Base-by-base conservation (phyloP, 2,888 invertebrate genomes). In the Cerastis rubricosa region DNA sequence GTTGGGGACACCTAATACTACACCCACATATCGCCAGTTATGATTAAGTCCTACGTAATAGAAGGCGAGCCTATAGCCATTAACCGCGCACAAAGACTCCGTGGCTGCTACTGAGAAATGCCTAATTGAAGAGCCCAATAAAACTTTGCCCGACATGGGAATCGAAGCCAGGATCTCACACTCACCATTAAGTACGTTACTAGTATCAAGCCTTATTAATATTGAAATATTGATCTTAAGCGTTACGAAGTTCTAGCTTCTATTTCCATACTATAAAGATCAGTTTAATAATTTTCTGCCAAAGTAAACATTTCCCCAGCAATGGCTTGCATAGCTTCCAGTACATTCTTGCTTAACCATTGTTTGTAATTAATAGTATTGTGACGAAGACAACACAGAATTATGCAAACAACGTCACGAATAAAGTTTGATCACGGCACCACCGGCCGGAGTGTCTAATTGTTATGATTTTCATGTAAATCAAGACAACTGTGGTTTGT, bases 401-500 rank as follows among this genome's bases (percentile, higher is more conserved):
- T 85, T 81, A 85, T 85, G 78, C 71, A 43, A 54, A 73, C 74
- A 51, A 22, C 73, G 69, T 75, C 76, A 63, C 59, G 57, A 74
- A 74, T 74, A 74, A 79, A 87, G 63, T 80, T 69, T 47, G 25
- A 72, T 65, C 59, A 72, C 73, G 81, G 80, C 71, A 74, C 51
- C 45, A 40, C 40, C 63, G 63, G 47, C 35, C 59, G 63, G 43
- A 68, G 35, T 71, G 63, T 25, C 76, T 71, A 79, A 86, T 76
- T 81, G 76, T 79, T 72, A 67, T 45, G 22, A 78, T 81, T 84
- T 74, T 84, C 69, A 80, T 86, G 82, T 69, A 80, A 87, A 87
- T 86, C 67, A 67, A 22, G 73, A 59, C 40, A 64, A 57, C 59
- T 25, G 80, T 57, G 74, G 57, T 65, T 75, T 76, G 40, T 79